A percentile compares a stretch with the other conserved stretches of the same genome.
Conservation (phyloP, 2,888 invertebrate genomes). For the Malacosoma neustria region DNA sequence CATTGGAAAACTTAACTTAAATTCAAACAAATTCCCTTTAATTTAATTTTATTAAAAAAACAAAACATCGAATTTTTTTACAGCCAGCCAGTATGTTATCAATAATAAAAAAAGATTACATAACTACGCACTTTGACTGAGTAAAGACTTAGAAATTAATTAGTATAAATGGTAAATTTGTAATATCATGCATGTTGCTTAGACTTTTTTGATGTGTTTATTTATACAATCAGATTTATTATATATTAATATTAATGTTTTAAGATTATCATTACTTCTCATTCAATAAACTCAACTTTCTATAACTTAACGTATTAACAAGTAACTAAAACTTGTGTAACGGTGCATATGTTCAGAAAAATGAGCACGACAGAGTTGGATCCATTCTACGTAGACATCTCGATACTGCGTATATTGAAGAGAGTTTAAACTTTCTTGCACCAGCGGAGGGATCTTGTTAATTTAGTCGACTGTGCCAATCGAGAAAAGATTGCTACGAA, state of each 20-base stretch:
- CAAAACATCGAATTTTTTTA: too few species aligned
- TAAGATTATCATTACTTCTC: not conserved
- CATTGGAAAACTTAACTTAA: too few species aligned
- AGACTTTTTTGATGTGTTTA: too few species aligned
- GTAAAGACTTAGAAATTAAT: too few species aligned
- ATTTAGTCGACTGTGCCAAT: constrained; percentile 12
- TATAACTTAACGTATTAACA: constrained; percentile 2
- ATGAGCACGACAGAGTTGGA: constrained; percentile 9
- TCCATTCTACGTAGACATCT: constrained; percentile 11
- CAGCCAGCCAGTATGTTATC: too few species aligned
- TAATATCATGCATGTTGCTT: too few species aligned
- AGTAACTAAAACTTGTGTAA: constrained; percentile 14
- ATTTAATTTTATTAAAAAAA: too few species aligned
- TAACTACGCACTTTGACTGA: too few species aligned
- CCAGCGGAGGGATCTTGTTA: constrained; percentile 10
- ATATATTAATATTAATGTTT: not conserved
- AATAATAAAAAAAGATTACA: too few species aligned
- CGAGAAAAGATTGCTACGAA: constrained; percentile 19
- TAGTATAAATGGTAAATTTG: too few species aligned
- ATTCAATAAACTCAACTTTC: not conserved
- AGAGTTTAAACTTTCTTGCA: not conserved
- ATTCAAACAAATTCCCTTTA: too few species aligned
- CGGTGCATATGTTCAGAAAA: constrained; percentile 18
- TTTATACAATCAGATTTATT: too few species aligned
- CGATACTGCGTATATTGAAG: not conserved